Evolutionary conservation across 2,113 vertebrate genomes (phyloP).

Genomic region (Sphaerodactylus townsendi): DNA sequence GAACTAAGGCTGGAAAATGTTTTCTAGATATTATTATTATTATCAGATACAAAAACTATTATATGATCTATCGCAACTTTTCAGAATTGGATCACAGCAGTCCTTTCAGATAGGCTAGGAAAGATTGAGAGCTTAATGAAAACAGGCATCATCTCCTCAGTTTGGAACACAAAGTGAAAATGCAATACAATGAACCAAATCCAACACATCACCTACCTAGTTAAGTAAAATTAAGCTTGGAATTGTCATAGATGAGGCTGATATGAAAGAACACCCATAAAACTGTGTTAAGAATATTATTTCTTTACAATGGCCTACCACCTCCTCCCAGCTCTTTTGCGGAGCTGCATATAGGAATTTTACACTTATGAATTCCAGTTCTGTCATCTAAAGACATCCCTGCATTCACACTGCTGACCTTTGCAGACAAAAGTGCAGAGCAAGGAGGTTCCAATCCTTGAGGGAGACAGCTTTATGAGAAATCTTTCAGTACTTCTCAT

Average conservation of each 20-base stretch:
- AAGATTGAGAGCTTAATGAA: background rate
- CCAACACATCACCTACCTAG: no score
- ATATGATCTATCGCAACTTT: background rate
- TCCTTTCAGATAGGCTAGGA: background rate
- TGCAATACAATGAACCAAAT: no score
- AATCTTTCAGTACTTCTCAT: background rate
- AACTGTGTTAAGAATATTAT: background rate
- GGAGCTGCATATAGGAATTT: background rate
- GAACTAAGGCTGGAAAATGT: background rate
- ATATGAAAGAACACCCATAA: no score
- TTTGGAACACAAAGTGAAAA: no score
- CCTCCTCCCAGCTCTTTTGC: background rate
- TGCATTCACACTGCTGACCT: background rate
- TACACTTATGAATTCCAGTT: background rate
- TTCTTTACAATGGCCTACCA: no score
- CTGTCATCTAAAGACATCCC: background rate
- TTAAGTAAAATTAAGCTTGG: background rate
- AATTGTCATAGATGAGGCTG: background rate
- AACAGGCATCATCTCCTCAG: no score
- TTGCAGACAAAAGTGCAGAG: background rate
- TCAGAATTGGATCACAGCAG: background rate
- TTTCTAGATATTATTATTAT: background rate
- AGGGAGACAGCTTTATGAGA: background rate
- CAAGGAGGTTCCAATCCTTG: background rate
- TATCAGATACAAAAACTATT: background rate